Base-by-base conservation (phyloP, 2,797 vertebrate genomes). In the Myripristis murdjan region DNA sequence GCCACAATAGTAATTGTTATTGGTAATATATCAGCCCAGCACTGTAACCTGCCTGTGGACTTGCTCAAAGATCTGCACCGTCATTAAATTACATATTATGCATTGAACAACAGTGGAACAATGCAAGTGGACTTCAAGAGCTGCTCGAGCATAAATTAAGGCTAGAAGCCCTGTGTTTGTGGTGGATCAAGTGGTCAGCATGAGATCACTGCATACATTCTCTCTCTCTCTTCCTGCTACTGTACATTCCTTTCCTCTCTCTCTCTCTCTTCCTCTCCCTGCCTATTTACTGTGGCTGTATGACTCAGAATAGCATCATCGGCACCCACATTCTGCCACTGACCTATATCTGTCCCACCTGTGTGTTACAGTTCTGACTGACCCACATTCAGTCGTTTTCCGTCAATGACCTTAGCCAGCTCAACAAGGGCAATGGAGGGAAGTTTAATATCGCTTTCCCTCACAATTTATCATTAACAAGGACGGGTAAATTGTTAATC, bases 261-360 rank as follows among this genome's bases (percentile, higher is more conserved):
- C 33, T 55, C 51, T 33, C 23, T 54, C 58, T 62, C 28, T 51
- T 2, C 16, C 14, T 47, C 12, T 55, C 61, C 57, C 48, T 35
- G 6, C 31, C 3, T 28, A 24, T 24, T 71, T 70, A 64, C 61
- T 53, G 44, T 58, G 61, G 59, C 57, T 60, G 33, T 63, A 77
- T 90, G 89, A 90, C 73, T 91, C 33, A 63, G 41, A 24, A 23
- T 16, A 28, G 11, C 23, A 31, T 44, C 85, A 90, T 86, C 83
- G 82, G 57, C 70, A 76, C 56, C 73, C 64, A 64, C 57, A 54
- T 57, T 61, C 67, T 43, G 22, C 66, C 78, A 51, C 73, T 91
- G 89, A 87, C 87, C 88, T 86, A 85, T 65, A 91, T 90, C 81
- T 80, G 79, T 88, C 77, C 71, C 83, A 92, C 87, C 85, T 90